phyloP scores from a whole-genome alignment of 2,797 vertebrate genomes.

The Sebastes trivittatus region DNA sequence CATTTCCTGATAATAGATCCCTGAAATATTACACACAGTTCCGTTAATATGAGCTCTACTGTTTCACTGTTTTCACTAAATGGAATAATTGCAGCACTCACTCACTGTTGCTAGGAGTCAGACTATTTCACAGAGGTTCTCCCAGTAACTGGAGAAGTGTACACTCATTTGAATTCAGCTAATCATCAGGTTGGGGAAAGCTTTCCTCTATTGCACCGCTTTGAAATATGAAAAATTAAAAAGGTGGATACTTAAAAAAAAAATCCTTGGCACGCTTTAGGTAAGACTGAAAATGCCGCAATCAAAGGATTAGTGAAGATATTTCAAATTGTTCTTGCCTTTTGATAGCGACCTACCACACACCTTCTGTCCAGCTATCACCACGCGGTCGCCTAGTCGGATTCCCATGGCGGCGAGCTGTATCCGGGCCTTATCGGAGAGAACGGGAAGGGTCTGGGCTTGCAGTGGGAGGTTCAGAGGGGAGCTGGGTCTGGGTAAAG shows the following conservation, averaged over 20 bases:
- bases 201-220: not conserved
- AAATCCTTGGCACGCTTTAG: not conserved
- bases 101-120: not conserved
- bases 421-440: conserved; percentile 81
- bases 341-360: conserved; percentile 8
- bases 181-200: not conserved
- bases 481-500: conserved; percentile 82
- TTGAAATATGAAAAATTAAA: not conserved
- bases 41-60: not conserved
- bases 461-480: conserved; percentile 78
- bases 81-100: not conserved
- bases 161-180: conserved; percentile 17
- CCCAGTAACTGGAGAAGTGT: not conserved
- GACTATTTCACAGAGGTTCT: not conserved
- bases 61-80: not conserved
- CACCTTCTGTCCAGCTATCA: conserved; percentile 98
- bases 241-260: not conserved
- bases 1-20: too few species aligned
- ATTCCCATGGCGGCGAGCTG: conserved; percentile 88
- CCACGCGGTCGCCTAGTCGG: conserved; percentile 91
- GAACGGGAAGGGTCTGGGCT: conserved; percentile 58
- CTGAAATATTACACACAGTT: too few species aligned
- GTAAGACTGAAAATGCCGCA: not conserved
- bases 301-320: not conserved
- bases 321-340: not conserved